Conservation (phyloP, 2,797 vertebrate genomes). For the Sebastes matsubarae region DNA sequence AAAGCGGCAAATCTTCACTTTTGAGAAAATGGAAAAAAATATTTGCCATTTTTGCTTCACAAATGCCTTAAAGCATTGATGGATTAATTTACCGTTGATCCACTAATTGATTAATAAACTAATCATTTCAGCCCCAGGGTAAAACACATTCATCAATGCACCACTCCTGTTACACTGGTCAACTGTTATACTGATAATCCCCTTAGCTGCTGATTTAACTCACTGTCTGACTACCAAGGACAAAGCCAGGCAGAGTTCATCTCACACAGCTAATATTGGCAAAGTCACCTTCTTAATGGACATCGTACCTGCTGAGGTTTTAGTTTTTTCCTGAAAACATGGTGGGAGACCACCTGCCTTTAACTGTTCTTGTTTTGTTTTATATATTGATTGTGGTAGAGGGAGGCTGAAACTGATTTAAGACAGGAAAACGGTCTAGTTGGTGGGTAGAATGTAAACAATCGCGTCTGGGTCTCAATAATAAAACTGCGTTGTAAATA, state of each 20-base stretch:
- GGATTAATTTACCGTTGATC: neutral
- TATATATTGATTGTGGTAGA: neutral
- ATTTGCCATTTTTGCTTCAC: accelerated
- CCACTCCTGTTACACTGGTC: neutral
- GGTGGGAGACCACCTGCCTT: neutral
- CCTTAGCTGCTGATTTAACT: slow-evolving; percentile 68
- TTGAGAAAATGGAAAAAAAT: neutral
- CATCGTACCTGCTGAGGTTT: slow-evolving; percentile 2
- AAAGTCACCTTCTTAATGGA: slow-evolving; percentile 55
- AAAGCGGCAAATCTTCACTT: neutral
- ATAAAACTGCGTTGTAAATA: neutral
- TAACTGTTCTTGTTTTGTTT: neutral
- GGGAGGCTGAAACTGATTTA: neutral
- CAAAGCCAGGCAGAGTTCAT: slow-evolving; percentile 59
- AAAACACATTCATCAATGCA: neutral
- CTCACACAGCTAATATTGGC: slow-evolving; percentile 58
- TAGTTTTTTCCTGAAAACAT: neutral
- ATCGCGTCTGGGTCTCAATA: neutral
- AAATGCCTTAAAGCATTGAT: neutral
- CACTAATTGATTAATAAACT: neutral
- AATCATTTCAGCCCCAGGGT: neutral
- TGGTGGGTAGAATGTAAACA: neutral
- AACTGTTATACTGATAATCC: slow-evolving; percentile 58
- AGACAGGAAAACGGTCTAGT: neutral
- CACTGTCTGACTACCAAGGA: slow-evolving; percentile 65